Evolutionary conservation across 2,113 vertebrate genomes (phyloP), one percentile per base, ranked within the genome.

Genomic region (Caretta caretta): DNA sequence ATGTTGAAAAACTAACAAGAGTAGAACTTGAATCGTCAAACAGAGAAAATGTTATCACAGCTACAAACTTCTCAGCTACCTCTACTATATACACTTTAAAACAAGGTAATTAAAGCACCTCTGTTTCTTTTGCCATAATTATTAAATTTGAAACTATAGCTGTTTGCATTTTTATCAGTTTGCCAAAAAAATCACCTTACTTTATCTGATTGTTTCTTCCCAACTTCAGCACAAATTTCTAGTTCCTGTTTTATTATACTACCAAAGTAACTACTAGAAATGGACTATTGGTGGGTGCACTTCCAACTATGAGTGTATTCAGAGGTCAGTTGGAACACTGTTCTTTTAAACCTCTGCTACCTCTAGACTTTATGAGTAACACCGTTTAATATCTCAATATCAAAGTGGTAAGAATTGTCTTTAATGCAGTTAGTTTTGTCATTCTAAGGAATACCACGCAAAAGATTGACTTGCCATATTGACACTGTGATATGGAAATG

Each of bases 61-160:
- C 99, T 94, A 99, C 99, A 87, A 99, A 99, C 96, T 97, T 99
- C 97, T 99, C 99, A 81, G 99, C 99, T 94, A 99, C 99, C 49
- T 99, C 99, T 97, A 99, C 99, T 92, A 99, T 99, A 96, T 99
- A 99, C 96, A 99, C 99, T 29, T 98, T 99, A 97, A 99, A 98
- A 95, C 99, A 99, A 99, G 99, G 99, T 99, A 98, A 84, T 76
- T 9, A 82, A 87, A 83, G n/a, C 54, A 72, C 88, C 93, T 92
- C 42, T 89, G 10, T 59, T 94, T 24, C 38, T 93, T 83, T 72
- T 76, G 79, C 89, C 25, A 6, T 50, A 50, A 50, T 76, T 7
- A 5, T 86, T 95, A 31, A 0, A 0, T 91, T 91, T 59, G 13
- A 10, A 76, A 35, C 31, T 35, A n/a, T 83, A 54, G 24, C 78